Conservation (phyloP, 2,888 invertebrate species). For the Athalia circularis region DNA sequence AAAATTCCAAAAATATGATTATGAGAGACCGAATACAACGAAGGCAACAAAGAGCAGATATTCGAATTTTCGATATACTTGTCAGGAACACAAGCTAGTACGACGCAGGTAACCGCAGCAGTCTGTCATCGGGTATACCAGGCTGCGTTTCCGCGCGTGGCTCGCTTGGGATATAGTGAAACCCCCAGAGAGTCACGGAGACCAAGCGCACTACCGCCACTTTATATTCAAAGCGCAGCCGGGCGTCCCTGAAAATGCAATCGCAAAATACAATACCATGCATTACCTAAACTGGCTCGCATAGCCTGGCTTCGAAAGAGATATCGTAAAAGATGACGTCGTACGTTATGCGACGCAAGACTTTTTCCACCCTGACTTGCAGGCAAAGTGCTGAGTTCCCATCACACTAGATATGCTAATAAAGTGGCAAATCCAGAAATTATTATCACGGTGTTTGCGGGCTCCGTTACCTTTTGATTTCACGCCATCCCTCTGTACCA, state of each 20-base stretch:
- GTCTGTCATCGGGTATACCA: slow-evolving; percentile 36
- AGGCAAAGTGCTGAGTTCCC: not conserved
- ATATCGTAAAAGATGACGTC: slow-evolving; percentile 72
- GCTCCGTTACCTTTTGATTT: no score
- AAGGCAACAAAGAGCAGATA: slow-evolving; percentile 15
- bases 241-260: slow-evolving; percentile 72
- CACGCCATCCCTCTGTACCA: no score
- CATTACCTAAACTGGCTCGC: slow-evolving; percentile 66
- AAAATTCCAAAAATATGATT: no score
- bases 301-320: slow-evolving; percentile 58
- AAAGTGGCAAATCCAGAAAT: not conserved
- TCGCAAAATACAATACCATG: slow-evolving; percentile 72
- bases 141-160: slow-evolving; percentile 18
- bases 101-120: slow-evolving; percentile 41
- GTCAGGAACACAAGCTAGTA: slow-evolving; percentile 20
- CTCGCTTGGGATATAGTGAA: slow-evolving; percentile 11
- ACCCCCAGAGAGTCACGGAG: slow-evolving; percentile 38
- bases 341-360: slow-evolving; percentile 69
- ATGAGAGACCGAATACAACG: not conserved
- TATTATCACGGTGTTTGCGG: not conserved
- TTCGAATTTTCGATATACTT: slow-evolving; percentile 22
- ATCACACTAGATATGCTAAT: slow-evolving; percentile 33
- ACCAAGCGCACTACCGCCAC: slow-evolving; percentile 55
- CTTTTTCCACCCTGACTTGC: not conserved
- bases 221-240: slow-evolving; percentile 72